Evolutionary conservation across 2,113 vertebrate species (phyloP), one percentile per base, ranked within the genome.

Genomic region (Carlito syrichta): DNA sequence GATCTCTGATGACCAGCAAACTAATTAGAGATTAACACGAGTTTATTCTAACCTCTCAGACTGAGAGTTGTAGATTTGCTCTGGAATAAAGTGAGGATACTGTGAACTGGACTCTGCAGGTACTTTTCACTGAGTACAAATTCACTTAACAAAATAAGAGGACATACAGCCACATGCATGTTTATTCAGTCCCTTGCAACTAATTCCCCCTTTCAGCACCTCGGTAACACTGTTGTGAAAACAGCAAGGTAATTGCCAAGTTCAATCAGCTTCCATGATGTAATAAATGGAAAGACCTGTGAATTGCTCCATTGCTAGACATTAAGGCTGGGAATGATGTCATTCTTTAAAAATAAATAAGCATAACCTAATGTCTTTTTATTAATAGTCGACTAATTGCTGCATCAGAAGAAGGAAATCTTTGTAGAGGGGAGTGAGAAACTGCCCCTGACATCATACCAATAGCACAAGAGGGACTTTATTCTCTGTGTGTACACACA

Each of bases 401-500:
- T 82, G 78, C 0, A 66, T 96, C 98, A 73, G 92, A 98, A 99
- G 98, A 99, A 99, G 98, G 98, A 97, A 95, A 96, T 97, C 98
- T 98, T 99, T 99, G 98, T 99, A 98, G 93, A 43, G 82, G 91
- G 97, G 98, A 97, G 97, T 99, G 98, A 99, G 99, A 98, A 98
- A 98, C 98, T 97, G 98, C 95, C 96, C 97, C 98, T 99, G 99
- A 99, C 99, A 99, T 99, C 99, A 99, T 98, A 0, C 94, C 69
- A 97, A 13, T 40, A 60, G 98, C 98, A 99, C 99, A 99, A 99
- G 98, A 98, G 98, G 30, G 98, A 99, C 99, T 99, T 99, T 99
- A 98, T 99, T 98, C 98, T 99, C 98, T 94, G 50, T 25, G 97
- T 95, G 86, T 96, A 56, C 43, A 89, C 40, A 20, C 94, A 84